Base-by-base conservation (phyloP, 2,113 vertebrate species). In the Athene cunicularia region DNA sequence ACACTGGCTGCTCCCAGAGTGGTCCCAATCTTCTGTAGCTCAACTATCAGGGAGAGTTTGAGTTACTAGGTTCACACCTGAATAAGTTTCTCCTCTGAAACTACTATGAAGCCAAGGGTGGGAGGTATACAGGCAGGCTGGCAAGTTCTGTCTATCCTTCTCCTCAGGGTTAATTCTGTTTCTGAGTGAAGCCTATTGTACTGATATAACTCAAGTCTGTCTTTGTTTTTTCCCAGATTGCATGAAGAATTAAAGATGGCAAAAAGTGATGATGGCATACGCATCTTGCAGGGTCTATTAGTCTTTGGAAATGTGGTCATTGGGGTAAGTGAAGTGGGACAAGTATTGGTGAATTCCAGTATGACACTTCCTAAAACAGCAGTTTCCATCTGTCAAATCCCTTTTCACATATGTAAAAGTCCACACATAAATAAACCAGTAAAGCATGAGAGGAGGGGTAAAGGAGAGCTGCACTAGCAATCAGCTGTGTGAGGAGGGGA, bases 251-350 rank as follows among this genome's bases (percentile, higher is more conserved):
- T 92, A 58, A 98, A 96, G 91, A 99, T 98, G 98, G 95, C 98
- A 62, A 98, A 98, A 97, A 97, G 93, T 0, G 93, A 97, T 53
- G 95, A 92, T 17, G 93, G 97, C 10, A n/a, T 98, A 14, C 97
- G 41, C 28, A 98, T 97, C 68, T 97, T 98, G 85, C 98, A 98
- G 93, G 97, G 97, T 58, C 88, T 98, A 9, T 95, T 99, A 81
- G 97, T 98, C 87, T 95, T 98, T 77, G 98, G 98, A 73, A 98
- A 98, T 94, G 98, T 98, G 68, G 63, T 98, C 75, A 89, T 98
- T 75, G 97, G 98, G 96, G 98, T 99, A 98, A 98, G 98, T 98
- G 77, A 88, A 86, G 4, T 82, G 35, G 32, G 68, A 79, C 28
- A 45, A 58, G 18, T 24, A 35, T 32, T 45, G 28, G 58, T 73